Percentiles rank a stretch among this genome's conserved stretches.
phyloP scores from a whole-genome alignment of 2,113 vertebrate species.

The Urocynchramus pylzowi region DNA sequence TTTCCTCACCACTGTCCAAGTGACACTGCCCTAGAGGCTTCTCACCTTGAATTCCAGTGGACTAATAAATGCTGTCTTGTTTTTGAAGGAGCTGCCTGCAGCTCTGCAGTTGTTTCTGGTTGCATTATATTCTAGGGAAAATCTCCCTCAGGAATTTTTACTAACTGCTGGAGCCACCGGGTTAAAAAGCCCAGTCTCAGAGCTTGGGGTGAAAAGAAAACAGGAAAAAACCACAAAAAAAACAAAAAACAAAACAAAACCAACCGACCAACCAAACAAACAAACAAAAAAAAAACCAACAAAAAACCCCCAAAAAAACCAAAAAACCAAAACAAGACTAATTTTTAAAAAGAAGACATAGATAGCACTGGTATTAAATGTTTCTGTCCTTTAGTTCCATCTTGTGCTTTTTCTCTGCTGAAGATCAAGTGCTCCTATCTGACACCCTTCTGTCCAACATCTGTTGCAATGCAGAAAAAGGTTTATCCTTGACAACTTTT shows the following conservation, averaged over 20 bases:
- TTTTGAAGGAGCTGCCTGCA: constrained; percentile 1
- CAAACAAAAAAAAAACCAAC: no score
- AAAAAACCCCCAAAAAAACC: neutral
- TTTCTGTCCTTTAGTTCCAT: neutral
- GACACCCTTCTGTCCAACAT: neutral
- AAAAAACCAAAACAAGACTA: neutral
- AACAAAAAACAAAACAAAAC: rapidly evolving
- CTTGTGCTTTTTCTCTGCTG: neutral
- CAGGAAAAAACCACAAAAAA: neutral
- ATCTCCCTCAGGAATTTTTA: neutral
- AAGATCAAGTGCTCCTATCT: neutral
- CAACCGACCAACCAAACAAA: no score
- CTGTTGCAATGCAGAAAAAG: neutral
- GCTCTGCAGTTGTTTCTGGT: neutral
- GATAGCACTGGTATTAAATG: neutral
- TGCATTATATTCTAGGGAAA: neutral
- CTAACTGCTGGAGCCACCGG: neutral
- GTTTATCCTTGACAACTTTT: neutral
- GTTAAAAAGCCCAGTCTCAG: neutral
- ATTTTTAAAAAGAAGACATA: neutral
- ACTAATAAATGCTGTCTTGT: constrained; percentile 29
- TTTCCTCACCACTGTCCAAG: neutral
- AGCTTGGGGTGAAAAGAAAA: rapidly evolving
- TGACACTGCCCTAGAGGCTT: neutral
- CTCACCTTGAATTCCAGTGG: neutral